These are phyloP conservation scores for Sitophilus oryzae DNA, from an alignment of 1,140 invertebrate genomes.

Conservation along the genomic window DNA sequence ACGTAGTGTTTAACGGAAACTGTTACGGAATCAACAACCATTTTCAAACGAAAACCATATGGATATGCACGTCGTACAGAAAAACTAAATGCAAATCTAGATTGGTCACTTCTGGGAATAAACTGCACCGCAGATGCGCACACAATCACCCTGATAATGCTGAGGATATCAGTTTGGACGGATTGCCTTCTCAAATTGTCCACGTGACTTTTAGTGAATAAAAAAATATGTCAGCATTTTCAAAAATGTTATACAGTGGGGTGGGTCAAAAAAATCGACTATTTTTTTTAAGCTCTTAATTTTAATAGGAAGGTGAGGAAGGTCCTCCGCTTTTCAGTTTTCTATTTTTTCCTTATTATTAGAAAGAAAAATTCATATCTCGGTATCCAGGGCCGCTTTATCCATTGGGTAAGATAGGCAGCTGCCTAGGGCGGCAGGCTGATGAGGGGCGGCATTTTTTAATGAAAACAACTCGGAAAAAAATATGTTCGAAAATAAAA, in stretches of 20 bases:
- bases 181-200: conserved; percentile 13
- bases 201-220: background rate
- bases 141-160: conserved; percentile 24
- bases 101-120: conserved; percentile 17
- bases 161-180: conserved; percentile 6
- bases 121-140: conserved; percentile 8
- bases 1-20: conserved; percentile 9
- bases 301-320: too few species aligned
- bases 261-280: too few species aligned
- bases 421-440: too few species aligned
- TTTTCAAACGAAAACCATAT: conserved; percentile 15
- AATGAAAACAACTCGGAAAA: too few species aligned
- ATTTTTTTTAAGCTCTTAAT: too few species aligned
- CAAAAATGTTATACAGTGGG: background rate
- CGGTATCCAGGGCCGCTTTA: too few species aligned
- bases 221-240: background rate
- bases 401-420: too few species aligned
- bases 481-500: too few species aligned
- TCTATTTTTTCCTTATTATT: too few species aligned
- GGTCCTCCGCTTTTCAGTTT: conserved; percentile 27
- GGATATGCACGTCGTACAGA: conserved; percentile 22
- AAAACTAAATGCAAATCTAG: conserved; percentile 20
- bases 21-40: conserved; percentile 12
- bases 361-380: too few species aligned
- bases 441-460: too few species aligned